These are phyloP conservation scores for Euclidia mi DNA, from an alignment of 2,888 invertebrate genomes.

Conservation along the genomic window DNA sequence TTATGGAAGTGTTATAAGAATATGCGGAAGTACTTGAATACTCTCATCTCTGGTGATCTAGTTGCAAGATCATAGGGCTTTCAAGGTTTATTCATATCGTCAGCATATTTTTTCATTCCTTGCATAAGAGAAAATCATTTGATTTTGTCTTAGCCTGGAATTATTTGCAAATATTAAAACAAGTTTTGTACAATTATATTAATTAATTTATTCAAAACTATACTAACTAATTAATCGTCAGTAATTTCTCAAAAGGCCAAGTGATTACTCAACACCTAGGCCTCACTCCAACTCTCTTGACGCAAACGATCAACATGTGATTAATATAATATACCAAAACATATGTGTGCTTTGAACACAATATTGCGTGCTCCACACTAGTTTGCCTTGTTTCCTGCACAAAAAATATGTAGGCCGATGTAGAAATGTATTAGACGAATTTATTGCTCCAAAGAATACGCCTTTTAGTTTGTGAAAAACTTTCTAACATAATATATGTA, in stretches of 20 bases:
- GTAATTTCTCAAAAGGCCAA: neutral
- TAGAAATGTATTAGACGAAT: conserved; percentile 45
- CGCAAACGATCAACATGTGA: conserved; percentile 35
- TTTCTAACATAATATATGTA: conserved; percentile 14
- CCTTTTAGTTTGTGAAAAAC: conserved; percentile 21
- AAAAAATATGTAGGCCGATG: conserved; percentile 51
- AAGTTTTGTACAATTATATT: too few relatives aligned
- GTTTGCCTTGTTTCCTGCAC: conserved; percentile 55
- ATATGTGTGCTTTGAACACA: conserved; percentile 52
- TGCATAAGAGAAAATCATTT: too few relatives aligned
- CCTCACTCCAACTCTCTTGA: conserved; percentile 1
- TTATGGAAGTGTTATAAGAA: too few relatives aligned
- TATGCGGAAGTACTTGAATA: too few relatives aligned
- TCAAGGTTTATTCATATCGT: too few relatives aligned
- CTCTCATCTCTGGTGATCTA: too few relatives aligned
- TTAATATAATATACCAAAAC: conserved; percentile 36
- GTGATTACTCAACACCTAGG: conserved; percentile 1
- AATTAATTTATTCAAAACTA: too few relatives aligned
- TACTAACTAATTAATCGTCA: too few relatives aligned
- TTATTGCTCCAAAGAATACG: conserved; percentile 36
- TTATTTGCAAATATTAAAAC: too few relatives aligned
- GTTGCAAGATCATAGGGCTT: too few relatives aligned
- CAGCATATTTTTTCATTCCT: too few relatives aligned
- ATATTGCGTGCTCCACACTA: conserved; percentile 55
- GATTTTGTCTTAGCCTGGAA: too few relatives aligned